These are phyloP conservation scores for Actinostola sp. DNA, from an alignment of 92 coral and sea anemone species.

Conservation along the genomic window DNA sequence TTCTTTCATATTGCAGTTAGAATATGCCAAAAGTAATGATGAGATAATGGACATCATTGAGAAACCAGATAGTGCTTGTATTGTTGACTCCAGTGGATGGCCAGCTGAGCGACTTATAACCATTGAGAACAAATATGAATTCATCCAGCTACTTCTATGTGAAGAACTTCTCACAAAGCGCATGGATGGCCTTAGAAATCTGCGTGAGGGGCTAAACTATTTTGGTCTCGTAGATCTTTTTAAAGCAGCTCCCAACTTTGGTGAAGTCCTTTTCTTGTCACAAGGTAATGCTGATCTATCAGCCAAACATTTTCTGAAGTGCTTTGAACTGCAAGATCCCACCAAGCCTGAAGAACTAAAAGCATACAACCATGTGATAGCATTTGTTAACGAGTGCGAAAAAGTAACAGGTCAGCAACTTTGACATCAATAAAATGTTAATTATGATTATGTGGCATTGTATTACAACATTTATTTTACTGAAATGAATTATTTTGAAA, in stretches of 20 bases:
- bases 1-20: constrained; percentile 9
- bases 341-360: no score
- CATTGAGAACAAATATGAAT: constrained; percentile 32
- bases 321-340: constrained; percentile 29
- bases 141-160: constrained; percentile 29
- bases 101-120: constrained; percentile 38
- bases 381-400: constrained; percentile 38
- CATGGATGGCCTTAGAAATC: constrained; percentile 33
- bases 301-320: constrained; percentile 34
- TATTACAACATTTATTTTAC: no score
- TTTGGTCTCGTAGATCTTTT: constrained; percentile 32
- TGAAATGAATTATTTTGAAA: no score
- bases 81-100: constrained; percentile 49
- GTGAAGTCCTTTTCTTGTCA: constrained; percentile 30
- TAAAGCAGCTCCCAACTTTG: constrained; percentile 32
- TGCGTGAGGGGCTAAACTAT: constrained; percentile 45
- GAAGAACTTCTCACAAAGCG: constrained; percentile 50
- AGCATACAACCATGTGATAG: constrained; percentile 34
- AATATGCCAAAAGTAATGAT: constrained; percentile 33
- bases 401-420: constrained; percentile 23
- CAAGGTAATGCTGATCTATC: constrained; percentile 25
- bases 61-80: constrained; percentile 32
- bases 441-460: no score
- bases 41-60: constrained; percentile 25
- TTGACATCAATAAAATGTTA: background rate